Conservation (phyloP, 2,797 vertebrate genomes). For the Chelon labrosus region DNA sequence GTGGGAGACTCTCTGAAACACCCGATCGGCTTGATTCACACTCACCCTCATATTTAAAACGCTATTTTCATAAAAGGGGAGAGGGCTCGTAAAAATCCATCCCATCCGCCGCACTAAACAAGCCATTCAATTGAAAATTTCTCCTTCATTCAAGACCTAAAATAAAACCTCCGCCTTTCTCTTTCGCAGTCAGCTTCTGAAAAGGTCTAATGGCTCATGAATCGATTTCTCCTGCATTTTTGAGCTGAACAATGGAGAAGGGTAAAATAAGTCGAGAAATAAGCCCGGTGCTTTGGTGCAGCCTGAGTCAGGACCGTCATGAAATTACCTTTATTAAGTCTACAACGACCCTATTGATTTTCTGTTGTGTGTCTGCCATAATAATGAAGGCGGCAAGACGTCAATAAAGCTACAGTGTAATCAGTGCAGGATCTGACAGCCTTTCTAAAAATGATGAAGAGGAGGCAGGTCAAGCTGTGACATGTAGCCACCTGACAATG, state of each 20-base stretch:
- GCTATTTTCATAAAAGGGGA: constrained; percentile 7
- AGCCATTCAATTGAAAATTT: constrained; percentile 29
- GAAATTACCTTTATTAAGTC: constrained; percentile 73
- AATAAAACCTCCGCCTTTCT: constrained; percentile 33
- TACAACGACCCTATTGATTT: constrained; percentile 74
- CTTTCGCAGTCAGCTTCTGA: constrained; percentile 31
- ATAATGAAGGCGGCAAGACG: constrained; percentile 61
- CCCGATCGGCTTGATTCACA: constrained; percentile 39
- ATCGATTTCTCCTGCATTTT: constrained; percentile 45
- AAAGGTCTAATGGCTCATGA: constrained; percentile 42
- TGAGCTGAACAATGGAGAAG: constrained; percentile 15
- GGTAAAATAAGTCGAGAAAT: constrained; percentile 40
- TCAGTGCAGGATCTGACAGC: constrained; percentile 42
- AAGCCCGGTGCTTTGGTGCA: constrained; percentile 17
- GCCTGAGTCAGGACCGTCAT: constrained; percentile 35
- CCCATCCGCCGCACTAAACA: constrained; percentile 23
- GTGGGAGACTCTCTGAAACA: constrained; percentile 25
- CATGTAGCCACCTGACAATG: constrained; percentile 10
- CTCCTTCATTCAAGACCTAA: constrained; percentile 35
- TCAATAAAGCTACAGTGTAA: constrained; percentile 48
- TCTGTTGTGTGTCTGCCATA: constrained; percentile 53
- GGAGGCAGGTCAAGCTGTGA: constrained; percentile 25
- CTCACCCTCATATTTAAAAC: constrained; percentile 29
- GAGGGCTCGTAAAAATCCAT: neutral
- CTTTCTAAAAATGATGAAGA: constrained; percentile 44